Evolutionary conservation across 37 sponge, comb jelly and placozoan genomes (phyloP).

Genomic region (Agelas oroides): DNA sequence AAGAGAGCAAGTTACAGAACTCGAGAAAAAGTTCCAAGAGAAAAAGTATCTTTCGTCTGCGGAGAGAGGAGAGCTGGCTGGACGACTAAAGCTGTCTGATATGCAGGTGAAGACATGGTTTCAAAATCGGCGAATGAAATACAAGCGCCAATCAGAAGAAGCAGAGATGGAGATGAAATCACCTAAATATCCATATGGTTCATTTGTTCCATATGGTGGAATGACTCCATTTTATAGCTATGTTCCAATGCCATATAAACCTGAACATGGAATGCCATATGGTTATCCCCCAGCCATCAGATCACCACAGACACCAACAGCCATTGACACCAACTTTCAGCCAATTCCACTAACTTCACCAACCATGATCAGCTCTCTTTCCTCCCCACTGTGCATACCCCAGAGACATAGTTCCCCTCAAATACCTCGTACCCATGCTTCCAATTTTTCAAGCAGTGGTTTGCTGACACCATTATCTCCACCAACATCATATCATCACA

Average conservation of each 20-base stretch:
- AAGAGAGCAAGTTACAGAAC: conserved; percentile 76
- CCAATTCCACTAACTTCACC: conserved; percentile 19
- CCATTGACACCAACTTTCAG: conserved; percentile 19
- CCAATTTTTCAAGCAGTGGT: conserved; percentile 35
- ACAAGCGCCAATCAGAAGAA: conserved; percentile 83
- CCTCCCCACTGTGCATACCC: conserved; percentile 35
- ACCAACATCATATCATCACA: conserved; percentile 32
- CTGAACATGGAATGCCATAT: conserved; percentile 26
- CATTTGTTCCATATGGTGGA: conserved; percentile 51
- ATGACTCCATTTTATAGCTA: conserved; percentile 43
- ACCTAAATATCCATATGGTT: conserved; percentile 58
- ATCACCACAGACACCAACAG: conserved; percentile 38
- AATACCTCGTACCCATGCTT: neutral
- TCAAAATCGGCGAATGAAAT: conserved; percentile 88
- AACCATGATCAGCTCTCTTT: conserved; percentile 19
- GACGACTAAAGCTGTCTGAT: conserved; percentile 80
- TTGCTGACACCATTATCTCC: conserved; percentile 54
- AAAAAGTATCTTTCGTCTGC: conserved; percentile 85
- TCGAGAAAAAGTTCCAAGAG: conserved; percentile 86
- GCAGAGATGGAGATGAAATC: conserved; percentile 83
- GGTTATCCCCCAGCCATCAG: conserved; percentile 4
- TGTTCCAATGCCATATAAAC: conserved; percentile 55
- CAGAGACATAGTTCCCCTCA: neutral
- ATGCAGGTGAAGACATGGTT: conserved; percentile 93
- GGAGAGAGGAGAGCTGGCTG: conserved; percentile 84